phyloP scores from a whole-genome alignment of 2,797 vertebrate genomes.

The Parotocinclus haroldoi region DNA sequence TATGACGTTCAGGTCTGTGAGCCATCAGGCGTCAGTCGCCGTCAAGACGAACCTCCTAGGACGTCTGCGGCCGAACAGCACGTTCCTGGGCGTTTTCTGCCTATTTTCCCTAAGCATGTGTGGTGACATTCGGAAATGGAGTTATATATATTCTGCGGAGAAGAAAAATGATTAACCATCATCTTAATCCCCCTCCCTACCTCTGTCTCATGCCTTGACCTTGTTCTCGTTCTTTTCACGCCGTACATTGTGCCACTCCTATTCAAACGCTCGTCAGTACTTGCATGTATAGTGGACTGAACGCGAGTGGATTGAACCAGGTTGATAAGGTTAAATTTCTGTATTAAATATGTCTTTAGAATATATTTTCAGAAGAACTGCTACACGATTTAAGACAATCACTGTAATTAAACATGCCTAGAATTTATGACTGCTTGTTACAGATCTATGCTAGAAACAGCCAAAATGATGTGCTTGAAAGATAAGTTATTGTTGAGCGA shows the following conservation, averaged over 20 bases:
- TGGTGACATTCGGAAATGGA: neutral
- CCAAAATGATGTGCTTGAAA: conserved; percentile 46
- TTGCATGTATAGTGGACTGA: conserved; percentile 9
- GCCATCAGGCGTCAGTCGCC: conserved; percentile 3
- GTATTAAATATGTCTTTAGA: neutral
- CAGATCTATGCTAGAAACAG: conserved; percentile 34
- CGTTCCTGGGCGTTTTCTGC: too few species aligned
- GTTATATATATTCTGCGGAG: neutral
- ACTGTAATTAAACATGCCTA: conserved; percentile 16
- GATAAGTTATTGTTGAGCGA: conserved; percentile 70
- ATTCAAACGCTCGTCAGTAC: conserved; percentile 22
- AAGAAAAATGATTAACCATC: neutral
- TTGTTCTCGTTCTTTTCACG: conserved; percentile 12
- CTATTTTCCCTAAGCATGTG: neutral
- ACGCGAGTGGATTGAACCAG: neutral
- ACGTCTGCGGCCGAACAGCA: neutral
- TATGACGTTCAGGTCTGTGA: neutral
- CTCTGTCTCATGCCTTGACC: neutral
- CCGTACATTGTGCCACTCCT: neutral
- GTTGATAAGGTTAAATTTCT: conserved; percentile 19
- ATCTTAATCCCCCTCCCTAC: conserved; percentile 5
- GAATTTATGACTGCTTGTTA: conserved; percentile 28
- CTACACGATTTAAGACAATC: conserved; percentile 62
- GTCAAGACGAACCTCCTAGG: neutral
- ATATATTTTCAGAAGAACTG: neutral